Evolutionary conservation across 2,113 vertebrate species (phyloP).

Genomic region (Rhea americana): DNA sequence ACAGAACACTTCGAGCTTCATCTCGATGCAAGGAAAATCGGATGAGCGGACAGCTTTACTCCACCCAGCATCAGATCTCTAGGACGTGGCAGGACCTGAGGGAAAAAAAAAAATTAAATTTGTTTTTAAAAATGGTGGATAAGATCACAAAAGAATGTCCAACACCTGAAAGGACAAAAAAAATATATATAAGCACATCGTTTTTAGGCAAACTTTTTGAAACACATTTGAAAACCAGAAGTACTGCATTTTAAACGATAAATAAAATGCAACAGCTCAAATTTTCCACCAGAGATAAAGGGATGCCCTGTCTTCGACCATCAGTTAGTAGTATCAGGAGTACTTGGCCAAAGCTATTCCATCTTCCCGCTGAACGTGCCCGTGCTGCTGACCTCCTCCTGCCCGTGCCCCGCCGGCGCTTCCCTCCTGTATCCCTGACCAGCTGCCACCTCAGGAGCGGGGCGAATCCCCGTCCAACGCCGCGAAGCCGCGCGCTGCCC

Average conservation of each 20-base stretch:
- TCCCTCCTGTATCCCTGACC: background rate
- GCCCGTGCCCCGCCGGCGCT: background rate
- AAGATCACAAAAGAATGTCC: background rate
- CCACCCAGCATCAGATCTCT: background rate
- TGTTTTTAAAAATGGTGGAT: background rate
- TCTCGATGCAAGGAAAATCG: background rate
- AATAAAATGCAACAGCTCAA: background rate
- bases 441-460: background rate
- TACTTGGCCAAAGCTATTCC: background rate
- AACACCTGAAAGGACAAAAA: background rate
- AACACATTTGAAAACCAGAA: background rate
- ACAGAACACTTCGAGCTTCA: background rate
- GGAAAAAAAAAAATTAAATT: background rate
- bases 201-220: background rate
- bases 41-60: background rate
- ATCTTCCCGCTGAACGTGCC: background rate
- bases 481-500: no score
- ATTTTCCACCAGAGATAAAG: background rate
- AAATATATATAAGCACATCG: no score
- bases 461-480: background rate
- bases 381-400: background rate
- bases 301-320: background rate
- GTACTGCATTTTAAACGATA: background rate
- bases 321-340: background rate
- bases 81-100: background rate